These are phyloP conservation scores for Eristalinus aeneus DNA, from an alignment of 2,888 invertebrate species.

Conservation along the genomic window DNA sequence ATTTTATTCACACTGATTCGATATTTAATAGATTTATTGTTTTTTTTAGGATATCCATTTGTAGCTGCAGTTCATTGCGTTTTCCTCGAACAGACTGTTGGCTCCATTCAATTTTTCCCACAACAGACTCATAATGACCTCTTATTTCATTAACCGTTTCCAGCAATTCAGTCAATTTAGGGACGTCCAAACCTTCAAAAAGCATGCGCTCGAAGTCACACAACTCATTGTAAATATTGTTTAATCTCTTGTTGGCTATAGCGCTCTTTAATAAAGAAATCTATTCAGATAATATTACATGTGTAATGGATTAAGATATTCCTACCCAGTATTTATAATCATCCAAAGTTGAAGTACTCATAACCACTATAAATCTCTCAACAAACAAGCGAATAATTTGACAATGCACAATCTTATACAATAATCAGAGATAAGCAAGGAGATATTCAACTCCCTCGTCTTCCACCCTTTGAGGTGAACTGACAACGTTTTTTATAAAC, in stretches of 20 bases:
- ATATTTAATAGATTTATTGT: slow-evolving; percentile 46
- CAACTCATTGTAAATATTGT: slow-evolving; percentile 50
- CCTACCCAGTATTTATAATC: neutral
- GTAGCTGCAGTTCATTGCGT: slow-evolving; percentile 26
- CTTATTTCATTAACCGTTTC: slow-evolving; percentile 55
- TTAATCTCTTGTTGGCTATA: slow-evolving; percentile 43
- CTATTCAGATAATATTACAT: no score
- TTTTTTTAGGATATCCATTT: slow-evolving; percentile 47
- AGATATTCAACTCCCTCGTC: no score
- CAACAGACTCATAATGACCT: slow-evolving; percentile 37
- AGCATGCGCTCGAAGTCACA: slow-evolving; percentile 47
- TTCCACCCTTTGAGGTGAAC: no score
- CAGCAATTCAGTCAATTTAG: slow-evolving; percentile 39
- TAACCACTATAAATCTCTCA: neutral
- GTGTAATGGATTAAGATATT: neutral
- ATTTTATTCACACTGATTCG: slow-evolving; percentile 16
- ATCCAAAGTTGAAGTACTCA: neutral
- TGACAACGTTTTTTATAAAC: no score
- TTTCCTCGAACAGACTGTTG: slow-evolving; percentile 25
- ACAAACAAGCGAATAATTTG: no score
- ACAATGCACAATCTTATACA: no score
- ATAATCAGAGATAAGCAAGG: no score
- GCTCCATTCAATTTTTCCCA: slow-evolving; percentile 26
- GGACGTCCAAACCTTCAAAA: slow-evolving; percentile 14
- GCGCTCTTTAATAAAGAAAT: neutral